phyloP scores from a whole-genome alignment of 2,888 invertebrate species.

The Sminthurides aquaticus region DNA sequence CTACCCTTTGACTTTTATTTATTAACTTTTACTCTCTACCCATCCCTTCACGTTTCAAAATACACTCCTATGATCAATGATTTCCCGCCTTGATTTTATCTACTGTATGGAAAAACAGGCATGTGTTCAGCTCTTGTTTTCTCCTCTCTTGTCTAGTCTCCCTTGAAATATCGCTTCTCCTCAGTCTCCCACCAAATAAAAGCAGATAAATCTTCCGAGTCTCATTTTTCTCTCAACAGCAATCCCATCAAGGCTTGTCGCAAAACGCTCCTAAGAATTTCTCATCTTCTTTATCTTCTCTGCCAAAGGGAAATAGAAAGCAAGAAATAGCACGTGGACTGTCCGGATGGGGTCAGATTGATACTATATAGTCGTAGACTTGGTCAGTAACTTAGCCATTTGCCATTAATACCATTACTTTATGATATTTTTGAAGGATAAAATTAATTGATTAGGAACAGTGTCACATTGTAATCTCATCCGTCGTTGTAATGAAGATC shows the following conservation, averaged over 20 bases:
- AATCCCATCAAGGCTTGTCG: not conserved
- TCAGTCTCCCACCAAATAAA: not conserved
- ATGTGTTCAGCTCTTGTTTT: not conserved
- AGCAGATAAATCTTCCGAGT: not conserved
- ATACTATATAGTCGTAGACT: no score
- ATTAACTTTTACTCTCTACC: conserved; percentile 5
- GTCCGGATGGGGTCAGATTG: no score
- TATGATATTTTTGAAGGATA: no score
- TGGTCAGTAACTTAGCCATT: no score
- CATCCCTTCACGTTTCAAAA: not conserved
- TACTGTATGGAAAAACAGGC: not conserved
- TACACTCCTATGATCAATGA: conserved; percentile 6
- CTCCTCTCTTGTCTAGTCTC: not conserved
- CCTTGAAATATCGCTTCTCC: not conserved
- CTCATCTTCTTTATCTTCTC: no score
- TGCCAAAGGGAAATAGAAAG: no score
- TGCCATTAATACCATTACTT: no score
- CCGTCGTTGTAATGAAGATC: no score
- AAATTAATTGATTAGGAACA: no score
- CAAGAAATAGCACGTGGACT: no score
- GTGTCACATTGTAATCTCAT: no score
- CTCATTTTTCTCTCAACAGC: not conserved
- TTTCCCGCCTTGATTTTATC: not conserved
- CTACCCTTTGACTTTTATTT: conserved; percentile 9
- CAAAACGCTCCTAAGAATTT: no score